Evolutionary conservation across 2,888 invertebrate species (phyloP), one percentile per base, ranked within the genome.

Genomic region (Euzetes globulus): DNA sequence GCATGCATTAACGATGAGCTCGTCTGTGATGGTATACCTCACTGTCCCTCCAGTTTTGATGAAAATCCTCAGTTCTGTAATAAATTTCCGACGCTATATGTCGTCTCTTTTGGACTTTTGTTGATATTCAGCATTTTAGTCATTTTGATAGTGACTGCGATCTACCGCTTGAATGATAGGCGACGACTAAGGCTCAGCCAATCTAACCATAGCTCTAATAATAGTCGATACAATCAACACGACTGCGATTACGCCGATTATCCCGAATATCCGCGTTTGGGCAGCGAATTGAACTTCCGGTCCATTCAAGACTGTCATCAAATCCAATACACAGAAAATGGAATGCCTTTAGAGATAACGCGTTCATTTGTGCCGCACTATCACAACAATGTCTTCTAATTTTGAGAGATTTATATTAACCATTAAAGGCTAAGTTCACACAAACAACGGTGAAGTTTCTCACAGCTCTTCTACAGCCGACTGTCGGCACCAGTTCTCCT

Each of bases 21-120:
- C 5, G 91, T 91, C 91, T 91, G 91, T 82, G 91, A 91, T 81
- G 90, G 91, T 0, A 86, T 88, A 58, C 84, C 87, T 1, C 90
- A 91, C 80, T 91, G 91, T 81, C 91, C 91, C 17, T 90, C 90
- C 5, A 91, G 91, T 1, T 90, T 87, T 82, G 91, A 91, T 81
- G 78, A 78, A 37, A 75, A 76, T 6, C 77, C 75, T 11, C 76
- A 77, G 33, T 77, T 77, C 50, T 78, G 78, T 55, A 68, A 68
- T 68, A 72, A 75, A 17, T 77, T 78, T 50, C 78, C 78, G 15
- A 73, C 75, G 19, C 55, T 77, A 11, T 78, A 78, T 55, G 76
- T 77, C 7, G 72, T 68, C 41, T 37, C 68, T 19, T n/a, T 68
- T 25, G 22, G 68, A 19, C 33, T 45, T 37, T 11, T 68, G 2